Conservation (phyloP, 1,140 invertebrate species). For the Calliopsis andreniformis region DNA sequence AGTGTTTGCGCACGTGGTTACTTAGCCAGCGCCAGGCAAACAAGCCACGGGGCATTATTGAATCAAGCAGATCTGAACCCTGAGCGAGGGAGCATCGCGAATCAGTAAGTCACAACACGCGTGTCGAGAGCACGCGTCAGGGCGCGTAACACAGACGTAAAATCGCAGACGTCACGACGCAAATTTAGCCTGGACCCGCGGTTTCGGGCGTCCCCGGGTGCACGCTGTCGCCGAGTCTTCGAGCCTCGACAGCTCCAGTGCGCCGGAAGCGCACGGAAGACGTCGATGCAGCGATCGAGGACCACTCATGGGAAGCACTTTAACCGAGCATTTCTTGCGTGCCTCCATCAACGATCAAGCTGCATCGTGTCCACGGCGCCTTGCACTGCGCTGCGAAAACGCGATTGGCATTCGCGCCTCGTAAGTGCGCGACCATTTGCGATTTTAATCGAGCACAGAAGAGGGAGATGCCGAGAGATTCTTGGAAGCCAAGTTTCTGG, state of each 20-base stretch:
- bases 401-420: constrained; percentile 3
- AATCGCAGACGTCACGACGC: constrained; percentile 39
- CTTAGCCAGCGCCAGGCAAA: constrained; percentile 16
- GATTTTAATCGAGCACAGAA: constrained; percentile 10
- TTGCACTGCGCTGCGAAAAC: neutral
- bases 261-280: constrained; percentile 35
- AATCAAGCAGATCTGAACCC: constrained; percentile 18
- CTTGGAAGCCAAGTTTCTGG: neutral
- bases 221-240: neutral
- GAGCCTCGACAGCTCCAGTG: constrained; percentile 25
- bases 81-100: neutral
- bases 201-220: constrained; percentile 7
- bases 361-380: neutral
- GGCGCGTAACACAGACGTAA: constrained; percentile 3
- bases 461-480: constrained; percentile 11
- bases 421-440: neutral
- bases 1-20: constrained; percentile 38
- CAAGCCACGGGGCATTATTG: neutral
- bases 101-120: constrained; percentile 43
- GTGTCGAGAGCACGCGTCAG: constrained; percentile 17
- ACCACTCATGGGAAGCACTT: neutral
- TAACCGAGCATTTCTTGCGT: neutral
- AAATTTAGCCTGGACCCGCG: constrained; percentile 31
- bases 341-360: neutral
- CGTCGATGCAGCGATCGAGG: constrained; percentile 7